A percentile compares a stretch with the other conserved stretches of the same genome.
Conservation (phyloP, 2,797 vertebrate genomes). For the Meda fulgida region DNA sequence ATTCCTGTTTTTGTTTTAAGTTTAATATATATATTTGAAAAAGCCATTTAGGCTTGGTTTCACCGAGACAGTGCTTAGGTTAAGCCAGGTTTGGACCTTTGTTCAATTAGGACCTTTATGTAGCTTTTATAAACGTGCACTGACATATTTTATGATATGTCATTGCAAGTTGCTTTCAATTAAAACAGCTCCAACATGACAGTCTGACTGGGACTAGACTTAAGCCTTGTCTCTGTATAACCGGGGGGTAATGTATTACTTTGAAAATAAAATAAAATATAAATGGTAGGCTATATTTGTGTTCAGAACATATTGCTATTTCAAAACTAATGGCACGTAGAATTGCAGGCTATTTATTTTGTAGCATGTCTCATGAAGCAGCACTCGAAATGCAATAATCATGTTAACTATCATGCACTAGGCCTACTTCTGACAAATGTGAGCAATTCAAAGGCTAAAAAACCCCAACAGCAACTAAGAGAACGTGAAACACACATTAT, state of each 20-base stretch:
- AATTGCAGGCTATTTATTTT: neutral
- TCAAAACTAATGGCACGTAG: neutral
- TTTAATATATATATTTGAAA: neutral
- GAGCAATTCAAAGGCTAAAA: neutral
- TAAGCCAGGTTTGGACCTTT: too few species aligned
- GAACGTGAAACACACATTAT: neutral
- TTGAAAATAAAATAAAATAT: neutral
- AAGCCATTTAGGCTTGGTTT: too few species aligned
- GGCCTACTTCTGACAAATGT: neutral
- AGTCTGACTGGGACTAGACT: too few species aligned
- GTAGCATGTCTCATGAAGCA: neutral
- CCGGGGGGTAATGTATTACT: neutral
- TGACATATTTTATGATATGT: too few species aligned
- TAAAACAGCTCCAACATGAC: too few species aligned
- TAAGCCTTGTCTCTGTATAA: too few species aligned
- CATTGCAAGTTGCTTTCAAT: too few species aligned
- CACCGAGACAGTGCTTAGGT: too few species aligned
- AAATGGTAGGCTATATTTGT: neutral
- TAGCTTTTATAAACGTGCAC: too few species aligned
- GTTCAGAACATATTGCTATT: neutral
- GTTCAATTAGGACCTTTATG: too few species aligned
- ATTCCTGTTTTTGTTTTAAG: neutral
- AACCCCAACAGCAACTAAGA: fast-evolving
- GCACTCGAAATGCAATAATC: neutral
- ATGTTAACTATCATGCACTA: neutral